A percentile compares a stretch with the other conserved stretches of the same genome.
These are phyloP conservation scores for Trissolcus brochymenae DNA, from an alignment of 2,888 invertebrate species.

Conservation along the genomic window DNA sequence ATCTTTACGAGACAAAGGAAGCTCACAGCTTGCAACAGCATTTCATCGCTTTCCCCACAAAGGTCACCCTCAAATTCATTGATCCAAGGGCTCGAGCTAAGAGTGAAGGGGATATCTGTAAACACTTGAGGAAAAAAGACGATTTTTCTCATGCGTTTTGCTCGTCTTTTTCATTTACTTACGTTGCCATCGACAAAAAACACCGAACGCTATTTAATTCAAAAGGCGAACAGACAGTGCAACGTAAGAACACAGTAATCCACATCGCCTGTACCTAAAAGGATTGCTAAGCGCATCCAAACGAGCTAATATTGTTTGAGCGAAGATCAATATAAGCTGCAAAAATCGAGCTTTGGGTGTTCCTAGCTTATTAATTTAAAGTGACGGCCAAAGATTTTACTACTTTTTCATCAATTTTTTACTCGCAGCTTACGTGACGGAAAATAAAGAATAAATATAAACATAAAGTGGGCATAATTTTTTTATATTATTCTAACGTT, in stretches of 20 bases:
- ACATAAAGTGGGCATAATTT: no score
- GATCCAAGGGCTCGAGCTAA: constrained; percentile 15
- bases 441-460: no score
- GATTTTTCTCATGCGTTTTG: constrained; percentile 22
- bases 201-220: constrained; percentile 18
- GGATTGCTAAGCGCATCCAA: constrained; percentile 35
- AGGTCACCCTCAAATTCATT: constrained; percentile 42
- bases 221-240: constrained; percentile 4
- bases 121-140: constrained; percentile 41
- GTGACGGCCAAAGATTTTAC: constrained; percentile 8
- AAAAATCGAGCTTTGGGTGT: constrained; percentile 38
- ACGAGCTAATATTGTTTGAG: constrained; percentile 34
- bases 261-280: constrained; percentile 13
- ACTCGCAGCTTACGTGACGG: no score
- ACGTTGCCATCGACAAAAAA: constrained; percentile 10
- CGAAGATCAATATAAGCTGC: constrained; percentile 37
- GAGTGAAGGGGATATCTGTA: constrained; percentile 19
- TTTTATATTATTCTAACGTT: no score
- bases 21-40: constrained; percentile 25
- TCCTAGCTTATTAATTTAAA: constrained; percentile 38
- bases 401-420: no score
- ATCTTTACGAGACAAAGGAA: constrained; percentile 35
- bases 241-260: not conserved
- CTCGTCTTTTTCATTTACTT: constrained; percentile 33
- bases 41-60: constrained; percentile 41